phyloP scores from a whole-genome alignment of 1,140 invertebrate species.

The Drosophila biarmipes region DNA sequence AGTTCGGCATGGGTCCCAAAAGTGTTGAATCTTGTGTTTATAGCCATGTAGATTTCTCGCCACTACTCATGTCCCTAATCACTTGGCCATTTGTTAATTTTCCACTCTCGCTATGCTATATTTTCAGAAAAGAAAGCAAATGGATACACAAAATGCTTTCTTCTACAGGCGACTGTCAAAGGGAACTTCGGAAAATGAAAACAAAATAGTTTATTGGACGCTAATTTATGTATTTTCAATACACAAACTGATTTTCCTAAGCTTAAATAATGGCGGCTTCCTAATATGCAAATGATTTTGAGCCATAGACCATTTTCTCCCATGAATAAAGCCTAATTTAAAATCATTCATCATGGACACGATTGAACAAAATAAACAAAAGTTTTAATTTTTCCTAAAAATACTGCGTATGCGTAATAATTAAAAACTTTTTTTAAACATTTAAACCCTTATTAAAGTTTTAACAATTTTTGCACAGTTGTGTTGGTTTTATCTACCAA shows the following conservation, averaged over 20 bases:
- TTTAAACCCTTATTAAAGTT: too few relatives aligned
- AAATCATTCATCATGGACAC: not conserved
- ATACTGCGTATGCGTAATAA: too few relatives aligned
- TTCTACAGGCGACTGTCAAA: not conserved
- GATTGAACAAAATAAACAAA: not conserved
- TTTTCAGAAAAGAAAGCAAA: not conserved
- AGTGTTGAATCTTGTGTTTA: constrained; percentile 49
- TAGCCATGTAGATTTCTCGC: constrained; percentile 31
- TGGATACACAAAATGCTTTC: not conserved
- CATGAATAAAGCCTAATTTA: not conserved
- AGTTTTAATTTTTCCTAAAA: not conserved
- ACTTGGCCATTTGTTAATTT: constrained; percentile 46
- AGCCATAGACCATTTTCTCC: not conserved
- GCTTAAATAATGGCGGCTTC: not conserved
- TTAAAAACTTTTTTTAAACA: too few relatives aligned
- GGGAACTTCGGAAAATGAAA: too few relatives aligned
- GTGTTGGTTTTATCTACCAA: not conserved
- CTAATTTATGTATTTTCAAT: too few relatives aligned
- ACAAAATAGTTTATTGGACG: too few relatives aligned
- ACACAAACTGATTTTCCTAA: too few relatives aligned
- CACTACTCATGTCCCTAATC: constrained; percentile 28
- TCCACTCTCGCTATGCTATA: constrained; percentile 21
- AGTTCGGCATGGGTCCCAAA: constrained; percentile 5
- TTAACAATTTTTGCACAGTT: not conserved
- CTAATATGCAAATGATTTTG: not conserved